Evolutionary conservation across 2,797 vertebrate genomes (phyloP).

Genomic region (Apogon talboti): DNA sequence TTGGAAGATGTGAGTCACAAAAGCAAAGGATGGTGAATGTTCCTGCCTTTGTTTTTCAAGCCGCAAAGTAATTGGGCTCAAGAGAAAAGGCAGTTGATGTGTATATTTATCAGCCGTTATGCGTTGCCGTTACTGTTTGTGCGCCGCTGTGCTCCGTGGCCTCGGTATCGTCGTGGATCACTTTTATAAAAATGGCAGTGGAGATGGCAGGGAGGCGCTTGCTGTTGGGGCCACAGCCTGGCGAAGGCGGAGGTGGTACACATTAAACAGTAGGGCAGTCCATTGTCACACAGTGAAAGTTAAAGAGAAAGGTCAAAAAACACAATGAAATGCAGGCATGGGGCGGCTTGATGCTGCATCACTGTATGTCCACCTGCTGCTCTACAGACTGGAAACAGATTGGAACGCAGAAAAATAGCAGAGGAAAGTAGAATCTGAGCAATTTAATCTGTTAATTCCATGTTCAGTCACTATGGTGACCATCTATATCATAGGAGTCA

Average conservation of each 20-base stretch:
- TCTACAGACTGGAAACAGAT: slow-evolving; percentile 37
- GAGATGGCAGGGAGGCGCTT: slow-evolving; percentile 52
- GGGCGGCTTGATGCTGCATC: slow-evolving; percentile 36
- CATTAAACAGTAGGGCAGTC: slow-evolving; percentile 71
- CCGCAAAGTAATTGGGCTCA: slow-evolving; percentile 44
- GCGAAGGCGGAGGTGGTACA: slow-evolving; percentile 45
- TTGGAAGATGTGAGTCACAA: slow-evolving; percentile 46
- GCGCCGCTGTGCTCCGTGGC: slow-evolving; percentile 23
- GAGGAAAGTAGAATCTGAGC: slow-evolving; percentile 10
- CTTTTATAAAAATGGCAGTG: slow-evolving; percentile 63
- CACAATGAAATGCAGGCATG: slow-evolving; percentile 48
- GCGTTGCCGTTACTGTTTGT: slow-evolving; percentile 52
- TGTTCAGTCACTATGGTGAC: not conserved
- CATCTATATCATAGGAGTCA: too few relatives aligned
- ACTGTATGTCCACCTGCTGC: slow-evolving; percentile 53
- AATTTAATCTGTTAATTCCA: slow-evolving; percentile 17
- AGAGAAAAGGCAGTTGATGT: slow-evolving; percentile 46
- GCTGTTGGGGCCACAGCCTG: slow-evolving; percentile 48
- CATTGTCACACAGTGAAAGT: slow-evolving; percentile 68
- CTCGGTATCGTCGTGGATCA: slow-evolving; percentile 28
- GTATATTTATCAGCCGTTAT: slow-evolving; percentile 63
- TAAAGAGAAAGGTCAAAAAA: slow-evolving; percentile 70
- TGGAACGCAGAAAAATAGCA: slow-evolving; percentile 6
- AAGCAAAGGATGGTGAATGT: slow-evolving; percentile 3
- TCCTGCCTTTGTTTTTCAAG: slow-evolving; percentile 35